Percentiles rank a stretch among this genome's conserved stretches.
Conservation (phyloP, 2,113 vertebrate species). For the Apodemus speciosus region DNA sequence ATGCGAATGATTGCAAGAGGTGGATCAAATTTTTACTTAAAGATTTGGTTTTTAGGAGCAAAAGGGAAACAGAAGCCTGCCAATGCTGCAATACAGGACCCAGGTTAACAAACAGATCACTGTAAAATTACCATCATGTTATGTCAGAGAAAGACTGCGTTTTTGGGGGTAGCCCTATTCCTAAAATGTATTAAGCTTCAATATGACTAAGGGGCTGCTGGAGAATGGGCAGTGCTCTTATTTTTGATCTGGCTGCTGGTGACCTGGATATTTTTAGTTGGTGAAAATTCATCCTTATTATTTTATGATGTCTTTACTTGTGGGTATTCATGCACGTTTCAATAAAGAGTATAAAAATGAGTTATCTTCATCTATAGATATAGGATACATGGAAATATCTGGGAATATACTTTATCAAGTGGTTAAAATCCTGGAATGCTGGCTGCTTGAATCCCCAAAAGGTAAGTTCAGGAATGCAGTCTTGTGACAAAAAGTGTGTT, state of each 20-base stretch:
- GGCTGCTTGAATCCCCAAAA: constrained; percentile 26
- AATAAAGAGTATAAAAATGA: constrained; percentile 18
- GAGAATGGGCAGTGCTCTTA: neutral
- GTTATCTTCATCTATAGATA: neutral
- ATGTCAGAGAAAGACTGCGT: neutral
- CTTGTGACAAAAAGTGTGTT: constrained; percentile 8
- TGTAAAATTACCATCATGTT: constrained; percentile 13
- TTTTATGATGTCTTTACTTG: neutral
- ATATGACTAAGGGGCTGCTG: neutral
- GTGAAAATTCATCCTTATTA: constrained; percentile 15
- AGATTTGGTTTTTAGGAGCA: constrained; percentile 40
- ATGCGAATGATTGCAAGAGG: neutral
- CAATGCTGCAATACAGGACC: constrained; percentile 3
- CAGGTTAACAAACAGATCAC: constrained; percentile 6
- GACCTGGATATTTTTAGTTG: neutral
- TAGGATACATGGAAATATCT: neutral
- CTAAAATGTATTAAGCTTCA: neutral
- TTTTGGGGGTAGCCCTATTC: neutral
- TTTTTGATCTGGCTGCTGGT: neutral
- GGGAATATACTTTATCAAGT: neutral
- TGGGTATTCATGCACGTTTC: neutral
- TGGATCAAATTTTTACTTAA: constrained; percentile 57
- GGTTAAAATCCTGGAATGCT: neutral
- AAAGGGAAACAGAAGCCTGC: constrained; percentile 16
- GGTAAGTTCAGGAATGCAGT: neutral